These are phyloP conservation scores for Echinops telfairi DNA, from an alignment of 2,113 vertebrate species.

Conservation along the genomic window DNA sequence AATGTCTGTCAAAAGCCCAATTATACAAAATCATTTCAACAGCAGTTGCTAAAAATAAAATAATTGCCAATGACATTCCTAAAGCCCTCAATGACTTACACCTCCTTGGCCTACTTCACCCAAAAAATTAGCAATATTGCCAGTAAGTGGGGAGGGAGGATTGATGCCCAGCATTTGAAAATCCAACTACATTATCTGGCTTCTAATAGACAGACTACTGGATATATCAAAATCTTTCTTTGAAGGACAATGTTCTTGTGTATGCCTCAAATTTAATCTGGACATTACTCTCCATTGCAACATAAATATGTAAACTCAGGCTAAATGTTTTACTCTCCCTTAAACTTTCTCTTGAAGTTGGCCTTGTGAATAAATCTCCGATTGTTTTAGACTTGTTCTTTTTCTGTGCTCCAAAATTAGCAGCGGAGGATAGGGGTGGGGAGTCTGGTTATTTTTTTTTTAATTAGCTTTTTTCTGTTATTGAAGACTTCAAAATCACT, in stretches of 20 bases:
- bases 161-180: not conserved
- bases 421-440: no score
- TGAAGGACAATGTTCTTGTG: not conserved
- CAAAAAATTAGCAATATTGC: no score
- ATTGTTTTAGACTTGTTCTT: constrained; percentile 37
- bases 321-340: not conserved
- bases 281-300: no score
- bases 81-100: no score
- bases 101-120: no score
- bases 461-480: no score
- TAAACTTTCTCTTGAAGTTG: not conserved
- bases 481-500: no score
- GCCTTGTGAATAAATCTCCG: not conserved
- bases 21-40: not conserved
- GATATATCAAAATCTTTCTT: not conserved
- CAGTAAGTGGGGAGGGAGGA: not conserved
- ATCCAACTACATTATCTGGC: not conserved
- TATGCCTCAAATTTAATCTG: not conserved
- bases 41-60: constrained; percentile 20
- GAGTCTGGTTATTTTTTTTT: no score
- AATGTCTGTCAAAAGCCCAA: not conserved
- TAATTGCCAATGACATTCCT: not conserved
- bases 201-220: not conserved
- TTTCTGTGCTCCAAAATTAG: not conserved
- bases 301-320: not conserved